Base-by-base conservation (phyloP, 2,888 invertebrate species). In the Plebejus melissa region DNA sequence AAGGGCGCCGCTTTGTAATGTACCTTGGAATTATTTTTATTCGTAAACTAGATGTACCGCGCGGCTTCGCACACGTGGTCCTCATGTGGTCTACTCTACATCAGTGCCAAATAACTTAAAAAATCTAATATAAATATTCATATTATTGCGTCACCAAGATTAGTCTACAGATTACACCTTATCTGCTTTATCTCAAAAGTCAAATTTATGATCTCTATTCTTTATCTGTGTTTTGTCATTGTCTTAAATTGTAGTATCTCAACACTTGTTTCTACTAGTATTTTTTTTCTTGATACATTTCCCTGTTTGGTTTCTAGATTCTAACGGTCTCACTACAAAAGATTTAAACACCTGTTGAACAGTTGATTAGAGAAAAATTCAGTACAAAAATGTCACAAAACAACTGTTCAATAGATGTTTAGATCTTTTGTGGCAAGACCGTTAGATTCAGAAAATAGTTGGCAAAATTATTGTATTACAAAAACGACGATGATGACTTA, bases 1-100 rank as follows among this genome's bases (percentile, higher is more conserved):
- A 76, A 77, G 76, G 76, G 46, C 74, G 57, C 69, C 70, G 46
- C 72, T 57, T 75, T 71, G 41, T 36, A n/a, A 70, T 28, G 6
- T 65, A 65, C 65, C 28, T 60, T 60, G 7, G 60, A 11, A 22
- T 60, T 60, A 4, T 22, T 60, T 60, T 60, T 60, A 2, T 60
- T 28, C 60, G 28, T 58, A 22, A 9, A 32, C 32, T 32, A 32
- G 32, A 32, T 32, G 32, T 32, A 1, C 32, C 32, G 32, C 32
- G 32, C 32, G 32, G 32, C 32, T 32, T 32, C 32, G 2, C 32
- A 32, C 32, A 22, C 22, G 22, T 22, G 22, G 22, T 22, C 22
- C 22, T 22, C 22, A 22, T 22, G 32, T 32, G 32, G 32, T 32
- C 32, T 32, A 32, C 32, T 32, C 32, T 32, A 32, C 32, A 32